These are phyloP conservation scores for Baryphthengus martii DNA, from an alignment of 2,113 vertebrate species.

Conservation along the genomic window DNA sequence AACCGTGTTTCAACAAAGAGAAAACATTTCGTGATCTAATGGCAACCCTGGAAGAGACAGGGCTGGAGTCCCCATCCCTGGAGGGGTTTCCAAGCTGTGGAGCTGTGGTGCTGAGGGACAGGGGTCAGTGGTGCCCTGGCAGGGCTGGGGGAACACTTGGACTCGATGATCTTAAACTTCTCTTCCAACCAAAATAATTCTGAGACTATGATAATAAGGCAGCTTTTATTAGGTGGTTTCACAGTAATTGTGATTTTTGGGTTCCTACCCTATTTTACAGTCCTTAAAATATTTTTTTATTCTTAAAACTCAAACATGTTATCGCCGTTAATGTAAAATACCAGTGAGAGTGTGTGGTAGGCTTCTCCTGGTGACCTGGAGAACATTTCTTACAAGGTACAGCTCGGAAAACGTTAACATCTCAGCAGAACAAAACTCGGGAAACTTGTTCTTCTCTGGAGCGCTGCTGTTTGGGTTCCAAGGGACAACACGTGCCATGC, in stretches of 20 bases:
- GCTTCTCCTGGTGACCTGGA: background rate
- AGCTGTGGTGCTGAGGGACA: background rate
- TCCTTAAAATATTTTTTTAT: background rate
- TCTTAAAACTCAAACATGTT: accelerated
- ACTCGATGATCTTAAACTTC: background rate
- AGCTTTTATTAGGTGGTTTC: background rate
- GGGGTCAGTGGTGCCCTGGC: background rate
- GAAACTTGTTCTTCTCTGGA: background rate
- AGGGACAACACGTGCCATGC: accelerated
- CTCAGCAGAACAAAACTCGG: too few relatives aligned
- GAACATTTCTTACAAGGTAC: accelerated
- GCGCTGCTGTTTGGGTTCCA: background rate
- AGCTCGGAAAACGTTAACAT: background rate
- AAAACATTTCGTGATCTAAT: background rate
- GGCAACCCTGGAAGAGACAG: background rate
- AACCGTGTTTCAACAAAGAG: background rate
- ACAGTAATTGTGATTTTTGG: background rate
- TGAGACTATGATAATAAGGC: background rate
- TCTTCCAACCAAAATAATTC: background rate
- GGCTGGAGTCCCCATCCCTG: background rate
- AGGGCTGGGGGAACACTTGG: background rate
- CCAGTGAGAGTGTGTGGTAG: accelerated
- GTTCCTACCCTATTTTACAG: background rate
- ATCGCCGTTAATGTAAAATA: accelerated
- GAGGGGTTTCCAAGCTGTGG: background rate